Percentiles rank a stretch among this genome's conserved stretches.
These are phyloP conservation scores for Diabrotica undecimpunctata DNA, from an alignment of 1,140 invertebrate genomes.

Conservation along the genomic window DNA sequence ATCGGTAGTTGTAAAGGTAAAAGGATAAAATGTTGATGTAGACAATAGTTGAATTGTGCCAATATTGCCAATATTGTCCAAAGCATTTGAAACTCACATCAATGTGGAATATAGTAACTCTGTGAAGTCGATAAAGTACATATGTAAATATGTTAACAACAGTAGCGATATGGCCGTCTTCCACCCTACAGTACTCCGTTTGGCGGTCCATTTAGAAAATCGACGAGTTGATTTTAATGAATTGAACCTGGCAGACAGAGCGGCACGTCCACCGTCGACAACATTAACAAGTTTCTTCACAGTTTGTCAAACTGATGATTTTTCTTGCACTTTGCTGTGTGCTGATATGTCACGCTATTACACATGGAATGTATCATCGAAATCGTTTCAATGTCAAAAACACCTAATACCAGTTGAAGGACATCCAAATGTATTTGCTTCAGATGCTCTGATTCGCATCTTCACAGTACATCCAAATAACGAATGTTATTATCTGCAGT, in stretches of 20 bases:
- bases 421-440: slow-evolving; percentile 40
- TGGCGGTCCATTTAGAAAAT: slow-evolving; percentile 51
- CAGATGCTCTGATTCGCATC: slow-evolving; percentile 44
- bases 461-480: slow-evolving; percentile 46
- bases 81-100: slow-evolving; percentile 43
- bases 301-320: no score
- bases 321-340: no score
- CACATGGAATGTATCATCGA: no score
- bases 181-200: slow-evolving; percentile 45
- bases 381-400: no score
- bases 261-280: slow-evolving; percentile 21
- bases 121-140: slow-evolving; percentile 29
- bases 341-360: no score
- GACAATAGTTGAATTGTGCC: slow-evolving; percentile 45
- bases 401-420: no score
- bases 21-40: slow-evolving; percentile 18
- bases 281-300: slow-evolving; percentile 34
- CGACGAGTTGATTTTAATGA: slow-evolving; percentile 46
- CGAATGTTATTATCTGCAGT: no score
- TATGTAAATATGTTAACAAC: slow-evolving; percentile 43
- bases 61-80: slow-evolving; percentile 42
- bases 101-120: slow-evolving; percentile 48
- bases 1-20: slow-evolving; percentile 10
- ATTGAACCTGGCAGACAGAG: slow-evolving; percentile 29
- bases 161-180: slow-evolving; percentile 37